Conservation (phyloP, 37 sponge, comb jelly and placozoan species). For the Corticium candelabrum region DNA sequence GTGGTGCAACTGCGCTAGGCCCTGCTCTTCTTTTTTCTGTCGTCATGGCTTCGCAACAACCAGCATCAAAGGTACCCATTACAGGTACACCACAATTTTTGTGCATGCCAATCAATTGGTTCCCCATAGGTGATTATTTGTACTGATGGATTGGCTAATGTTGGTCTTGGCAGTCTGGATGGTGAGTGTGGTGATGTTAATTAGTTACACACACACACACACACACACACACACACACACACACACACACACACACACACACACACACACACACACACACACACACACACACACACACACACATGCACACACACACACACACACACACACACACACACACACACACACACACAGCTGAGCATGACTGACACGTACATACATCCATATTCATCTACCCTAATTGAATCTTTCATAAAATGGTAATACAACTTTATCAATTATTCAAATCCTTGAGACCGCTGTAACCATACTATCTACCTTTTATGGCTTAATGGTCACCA, state of each 20-base stretch:
- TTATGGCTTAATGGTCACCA: neutral
- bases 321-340: no score
- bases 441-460: no score
- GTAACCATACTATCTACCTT: no score
- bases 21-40: conserved; percentile 61
- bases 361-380: no score
- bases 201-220: no score
- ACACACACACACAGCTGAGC: no score
- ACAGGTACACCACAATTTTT: no score
- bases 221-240: conserved; percentile 5
- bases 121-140: conserved; percentile 63
- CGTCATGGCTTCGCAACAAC: conserved; percentile 47
- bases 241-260: conserved; percentile 2
- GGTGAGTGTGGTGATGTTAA: no score
- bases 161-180: conserved; percentile 68
- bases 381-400: no score
- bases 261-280: conserved; percentile 2
- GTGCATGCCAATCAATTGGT: no score
- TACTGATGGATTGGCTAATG: conserved; percentile 83
- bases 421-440: no score
- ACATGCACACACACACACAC: neutral
- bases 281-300: neutral
- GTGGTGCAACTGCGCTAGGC: conserved; percentile 78
- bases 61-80: conserved; percentile 78
- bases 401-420: no score